Conservation (phyloP, 2,888 invertebrate species). For the Anticlea derivata region DNA sequence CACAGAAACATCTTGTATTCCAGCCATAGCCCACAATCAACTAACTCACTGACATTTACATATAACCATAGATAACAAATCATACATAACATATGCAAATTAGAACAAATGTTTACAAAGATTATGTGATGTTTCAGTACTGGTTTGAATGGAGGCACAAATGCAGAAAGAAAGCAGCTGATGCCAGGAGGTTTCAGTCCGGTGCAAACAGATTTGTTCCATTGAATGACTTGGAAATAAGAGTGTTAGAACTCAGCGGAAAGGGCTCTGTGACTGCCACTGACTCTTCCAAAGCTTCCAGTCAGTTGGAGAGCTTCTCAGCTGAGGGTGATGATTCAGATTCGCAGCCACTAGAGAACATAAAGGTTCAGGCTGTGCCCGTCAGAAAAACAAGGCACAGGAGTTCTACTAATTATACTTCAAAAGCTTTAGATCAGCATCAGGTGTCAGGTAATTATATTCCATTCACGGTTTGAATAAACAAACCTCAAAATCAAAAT, state of each 20-base stretch:
- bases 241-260: conserved; percentile 63
- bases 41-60: no score
- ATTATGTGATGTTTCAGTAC: conserved; percentile 53
- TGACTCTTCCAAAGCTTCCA: conserved; percentile 41
- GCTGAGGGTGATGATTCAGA: conserved; percentile 66
- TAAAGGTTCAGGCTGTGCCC: conserved; percentile 43
- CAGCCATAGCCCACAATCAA: no score
- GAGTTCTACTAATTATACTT: conserved; percentile 23
- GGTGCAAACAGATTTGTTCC: conserved; percentile 58
- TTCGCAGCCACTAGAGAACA: conserved; percentile 56
- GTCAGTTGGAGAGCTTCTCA: conserved; percentile 50
- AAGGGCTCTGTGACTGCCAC: conserved; percentile 47
- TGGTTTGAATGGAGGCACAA: conserved; percentile 77
- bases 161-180: conserved; percentile 69
- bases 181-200: conserved; percentile 54
- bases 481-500: no score
- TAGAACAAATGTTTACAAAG: background rate
- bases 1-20: no score
- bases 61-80: no score
- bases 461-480: background rate
- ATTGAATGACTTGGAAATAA: conserved; percentile 68
- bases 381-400: conserved; percentile 28
- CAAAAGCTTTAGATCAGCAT: conserved; percentile 10
- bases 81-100: no score
- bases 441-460: conserved; percentile 11